These are phyloP conservation scores for Pipistrellus nathusii DNA, from an alignment of 2,797 vertebrate species.

Conservation along the genomic window DNA sequence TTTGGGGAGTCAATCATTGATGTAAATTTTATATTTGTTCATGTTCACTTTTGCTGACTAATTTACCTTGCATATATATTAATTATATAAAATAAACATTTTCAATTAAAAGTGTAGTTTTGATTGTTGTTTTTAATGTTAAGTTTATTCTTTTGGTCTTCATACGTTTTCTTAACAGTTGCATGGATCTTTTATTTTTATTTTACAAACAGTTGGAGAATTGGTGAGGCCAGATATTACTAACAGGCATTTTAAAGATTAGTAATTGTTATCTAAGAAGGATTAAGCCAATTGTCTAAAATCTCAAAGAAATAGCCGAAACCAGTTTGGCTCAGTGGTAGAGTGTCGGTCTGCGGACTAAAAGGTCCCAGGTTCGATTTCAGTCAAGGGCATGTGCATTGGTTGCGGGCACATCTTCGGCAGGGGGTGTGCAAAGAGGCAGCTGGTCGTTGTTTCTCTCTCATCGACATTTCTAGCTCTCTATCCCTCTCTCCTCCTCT, in stretches of 20 bases:
- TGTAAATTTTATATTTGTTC: background rate
- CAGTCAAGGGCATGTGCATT: no score
- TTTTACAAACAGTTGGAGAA: background rate
- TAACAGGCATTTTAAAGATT: slow-evolving; percentile 4
- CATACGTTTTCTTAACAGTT: background rate
- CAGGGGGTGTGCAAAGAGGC: no score
- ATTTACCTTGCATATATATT: background rate
- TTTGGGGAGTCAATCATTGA: background rate
- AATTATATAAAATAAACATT: background rate
- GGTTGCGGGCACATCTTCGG: no score
- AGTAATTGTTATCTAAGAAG: background rate
- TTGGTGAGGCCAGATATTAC: background rate
- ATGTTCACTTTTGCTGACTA: background rate
- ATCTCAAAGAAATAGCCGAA: no score
- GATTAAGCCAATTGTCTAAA: background rate
- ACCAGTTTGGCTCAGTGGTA: no score
- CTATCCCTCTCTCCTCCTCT: no score
- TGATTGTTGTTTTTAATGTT: background rate
- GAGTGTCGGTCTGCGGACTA: no score
- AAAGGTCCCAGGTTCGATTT: no score
- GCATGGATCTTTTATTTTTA: background rate
- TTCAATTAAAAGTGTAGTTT: background rate
- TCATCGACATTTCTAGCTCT: no score
- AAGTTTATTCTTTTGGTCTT: background rate
- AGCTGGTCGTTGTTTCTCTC: no score